These are phyloP conservation scores for Cherax destructor DNA, from an alignment of 1,140 invertebrate genomes.

Conservation along the genomic window DNA sequence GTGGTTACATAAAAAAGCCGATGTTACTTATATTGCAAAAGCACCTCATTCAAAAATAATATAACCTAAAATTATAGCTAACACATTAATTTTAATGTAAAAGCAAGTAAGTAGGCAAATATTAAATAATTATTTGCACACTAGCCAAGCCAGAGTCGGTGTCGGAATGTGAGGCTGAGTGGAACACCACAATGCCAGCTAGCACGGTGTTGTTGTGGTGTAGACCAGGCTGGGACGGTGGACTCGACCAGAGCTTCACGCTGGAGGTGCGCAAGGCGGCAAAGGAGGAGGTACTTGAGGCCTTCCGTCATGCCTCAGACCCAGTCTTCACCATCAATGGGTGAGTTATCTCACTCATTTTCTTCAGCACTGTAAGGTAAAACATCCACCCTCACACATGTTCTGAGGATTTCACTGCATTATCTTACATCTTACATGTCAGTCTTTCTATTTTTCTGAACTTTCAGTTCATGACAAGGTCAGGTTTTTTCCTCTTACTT, in stretches of 20 bases:
- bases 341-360: background rate
- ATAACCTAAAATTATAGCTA: no score
- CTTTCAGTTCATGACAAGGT: no score
- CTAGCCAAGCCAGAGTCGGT: constrained; percentile 88
- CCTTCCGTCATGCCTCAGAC: constrained; percentile 49
- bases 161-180: constrained; percentile 87
- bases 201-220: constrained; percentile 84
- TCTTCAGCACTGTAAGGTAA: background rate
- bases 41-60: background rate
- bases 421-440: no score
- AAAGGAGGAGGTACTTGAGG: constrained; percentile 49
- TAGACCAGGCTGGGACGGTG: constrained; percentile 86
- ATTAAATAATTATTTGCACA: background rate
- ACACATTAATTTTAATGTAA: no score
- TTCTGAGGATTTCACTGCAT: no score
- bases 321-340: constrained; percentile 82
- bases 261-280: constrained; percentile 80
- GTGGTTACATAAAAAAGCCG: no score
- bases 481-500: no score
- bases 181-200: constrained; percentile 82
- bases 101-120: no score
- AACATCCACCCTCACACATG: background rate
- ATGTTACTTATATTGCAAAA: no score
- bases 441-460: no score
- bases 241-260: constrained; percentile 87